Evolutionary conservation across 2,113 vertebrate genomes (phyloP).

Genomic region (Mola mola): DNA sequence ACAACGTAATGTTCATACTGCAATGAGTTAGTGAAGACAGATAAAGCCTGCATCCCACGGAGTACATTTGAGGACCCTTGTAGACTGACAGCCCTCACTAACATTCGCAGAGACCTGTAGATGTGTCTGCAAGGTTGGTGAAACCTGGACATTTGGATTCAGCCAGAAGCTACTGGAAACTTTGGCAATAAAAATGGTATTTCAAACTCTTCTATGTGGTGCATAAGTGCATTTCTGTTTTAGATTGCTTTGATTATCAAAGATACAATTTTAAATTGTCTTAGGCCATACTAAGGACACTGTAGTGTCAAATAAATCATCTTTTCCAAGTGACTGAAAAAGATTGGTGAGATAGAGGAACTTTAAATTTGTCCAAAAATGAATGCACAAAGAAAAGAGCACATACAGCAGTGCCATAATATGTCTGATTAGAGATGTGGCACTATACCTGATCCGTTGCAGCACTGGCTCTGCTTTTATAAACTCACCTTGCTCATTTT

Average conservation of each 20-base stretch:
- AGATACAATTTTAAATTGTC: constrained; percentile 4
- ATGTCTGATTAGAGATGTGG: constrained; percentile 7
- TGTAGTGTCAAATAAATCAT: constrained; percentile 5
- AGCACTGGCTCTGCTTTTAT: not conserved
- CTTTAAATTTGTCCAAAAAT: not conserved
- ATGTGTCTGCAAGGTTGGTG: no score
- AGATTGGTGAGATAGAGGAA: not conserved
- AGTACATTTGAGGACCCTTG: no score
- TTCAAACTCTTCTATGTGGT: not conserved
- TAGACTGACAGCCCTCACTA: no score
- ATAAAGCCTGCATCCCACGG: no score
- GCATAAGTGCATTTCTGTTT: constrained; percentile 21
- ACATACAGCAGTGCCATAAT: constrained; percentile 1
- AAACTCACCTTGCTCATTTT: constrained; percentile 94
- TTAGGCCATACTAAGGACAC: constrained; percentile 1
- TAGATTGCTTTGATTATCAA: constrained; percentile 9
- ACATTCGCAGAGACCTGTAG: no score
- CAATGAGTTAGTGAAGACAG: no score
- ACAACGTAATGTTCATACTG: no score
- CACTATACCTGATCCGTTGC: not conserved
- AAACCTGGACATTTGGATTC: not conserved
- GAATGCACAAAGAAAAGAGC: not conserved
- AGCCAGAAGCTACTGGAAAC: not conserved
- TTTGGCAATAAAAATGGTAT: not conserved
- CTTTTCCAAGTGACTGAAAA: constrained; percentile 12